Percentiles rank a stretch among this genome's conserved stretches.
Conservation (phyloP, 2,113 vertebrate species). For the Cathartes aura region DNA sequence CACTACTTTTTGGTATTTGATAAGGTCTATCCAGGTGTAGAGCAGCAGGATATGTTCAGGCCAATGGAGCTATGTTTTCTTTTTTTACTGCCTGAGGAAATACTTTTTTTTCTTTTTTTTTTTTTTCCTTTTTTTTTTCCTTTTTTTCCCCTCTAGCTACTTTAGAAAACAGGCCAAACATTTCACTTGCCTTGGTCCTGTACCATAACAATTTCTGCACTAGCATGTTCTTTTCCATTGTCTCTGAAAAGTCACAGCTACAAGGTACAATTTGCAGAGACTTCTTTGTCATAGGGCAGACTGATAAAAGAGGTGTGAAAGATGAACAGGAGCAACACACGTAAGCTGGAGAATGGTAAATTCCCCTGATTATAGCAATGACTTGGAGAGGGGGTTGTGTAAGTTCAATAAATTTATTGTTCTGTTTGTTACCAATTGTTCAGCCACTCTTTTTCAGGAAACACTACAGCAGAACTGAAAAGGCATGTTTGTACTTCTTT, state of each 20-base stretch:
- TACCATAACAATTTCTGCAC: neutral
- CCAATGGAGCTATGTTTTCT: neutral
- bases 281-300: neutral
- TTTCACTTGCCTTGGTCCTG: neutral
- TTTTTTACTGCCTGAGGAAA: neutral
- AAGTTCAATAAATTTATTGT: neutral
- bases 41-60: neutral
- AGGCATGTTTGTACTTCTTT: neutral
- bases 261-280: neutral
- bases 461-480: neutral
- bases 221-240: neutral
- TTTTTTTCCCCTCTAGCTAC: neutral
- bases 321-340: neutral
- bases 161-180: neutral
- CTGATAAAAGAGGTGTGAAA: neutral
- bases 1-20: neutral
- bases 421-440: neutral
- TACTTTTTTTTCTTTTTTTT: neutral
- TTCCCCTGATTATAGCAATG: neutral
- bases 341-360: neutral
- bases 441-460: neutral
- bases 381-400: neutral
- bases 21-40: neutral
- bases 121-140: accelerated
- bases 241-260: neutral